Base-by-base conservation (phyloP, 37 sponge, comb jelly and placozoan species). In the Corticium candelabrum region DNA sequence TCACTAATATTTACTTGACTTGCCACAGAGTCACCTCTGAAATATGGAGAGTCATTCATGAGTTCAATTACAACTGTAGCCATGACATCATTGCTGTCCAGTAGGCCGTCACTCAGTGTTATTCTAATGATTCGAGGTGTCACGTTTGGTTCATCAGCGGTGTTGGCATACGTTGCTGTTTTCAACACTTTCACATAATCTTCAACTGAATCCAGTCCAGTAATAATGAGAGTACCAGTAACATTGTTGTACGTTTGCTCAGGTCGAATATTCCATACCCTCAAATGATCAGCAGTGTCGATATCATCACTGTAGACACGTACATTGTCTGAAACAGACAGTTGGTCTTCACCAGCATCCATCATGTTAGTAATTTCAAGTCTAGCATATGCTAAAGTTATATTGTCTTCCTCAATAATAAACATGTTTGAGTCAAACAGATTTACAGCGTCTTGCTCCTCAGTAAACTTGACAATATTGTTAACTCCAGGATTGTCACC, bases 11-110 rank as follows among this genome's bases (percentile, higher is more conserved):
- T 39, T 0, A 84, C 76, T n/a, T 69, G 34, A 69, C 75, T 81
- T 33, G 84, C 82, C 0, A 67, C 15, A 29, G 71, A 78, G 1
- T 82, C 81, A 4, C 41, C 3, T 68, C 84, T 88, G 74, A 94
- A 83, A 75, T 74, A 90, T 0, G 95, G 95, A 32, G 95, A 85
- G 57, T 94, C 95, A 68, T 94, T 94, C 50, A 94, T 70, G 69
- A 81, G 72, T 1, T 73, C 76, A 21, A 88, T 81, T 0, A 56
- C 74, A 5, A 94, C 38, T 70, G 7, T n/a, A 32, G 80, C 40
- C 41, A 41, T 70, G 27, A 83, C 88, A 36, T 76, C 67, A n/a
- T 79, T 39, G 38, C 62, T 56, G 21, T 39, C 40, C 3, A 88
- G 82, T 4, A 85, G 74, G 1, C 95, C 95, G 88, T 94, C 95